Conservation (phyloP, 2,113 vertebrate species). For the Grammomys dolichurus region DNA sequence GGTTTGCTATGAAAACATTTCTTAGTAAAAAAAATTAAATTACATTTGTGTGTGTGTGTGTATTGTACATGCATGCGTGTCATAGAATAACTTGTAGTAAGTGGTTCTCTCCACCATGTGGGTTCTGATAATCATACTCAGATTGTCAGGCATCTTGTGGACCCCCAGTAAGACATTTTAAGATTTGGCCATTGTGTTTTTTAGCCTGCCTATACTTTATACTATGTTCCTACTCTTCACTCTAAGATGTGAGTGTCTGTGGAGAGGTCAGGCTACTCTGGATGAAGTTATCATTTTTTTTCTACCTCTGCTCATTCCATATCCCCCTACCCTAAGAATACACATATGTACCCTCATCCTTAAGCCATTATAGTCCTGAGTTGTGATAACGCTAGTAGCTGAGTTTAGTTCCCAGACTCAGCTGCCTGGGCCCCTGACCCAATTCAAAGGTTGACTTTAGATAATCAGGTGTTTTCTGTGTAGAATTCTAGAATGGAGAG, state of each 20-base stretch:
- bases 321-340: background rate
- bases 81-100: background rate
- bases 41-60: background rate
- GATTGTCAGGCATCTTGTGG: background rate
- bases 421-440: background rate
- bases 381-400: background rate
- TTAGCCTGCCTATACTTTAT: background rate
- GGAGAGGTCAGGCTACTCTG: background rate
- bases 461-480: slow-evolving; percentile 19
- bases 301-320: background rate
- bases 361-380: background rate
- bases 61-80: background rate
- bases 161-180: background rate
- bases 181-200: background rate
- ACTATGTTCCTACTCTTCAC: background rate
- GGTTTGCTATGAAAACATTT: slow-evolving; percentile 38
- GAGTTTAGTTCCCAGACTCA: background rate
- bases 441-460: background rate
- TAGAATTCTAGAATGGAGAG: slow-evolving; percentile 29
- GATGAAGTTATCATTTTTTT: background rate
- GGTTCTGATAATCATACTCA: background rate
- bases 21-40: slow-evolving; percentile 11
- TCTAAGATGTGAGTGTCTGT: background rate
- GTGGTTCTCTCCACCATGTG: background rate
- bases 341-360: background rate